Percentiles rank a stretch among this genome's conserved stretches.
These are phyloP conservation scores for Melanerpes aurifrons DNA, from an alignment of 2,113 vertebrate genomes.

Conservation along the genomic window DNA sequence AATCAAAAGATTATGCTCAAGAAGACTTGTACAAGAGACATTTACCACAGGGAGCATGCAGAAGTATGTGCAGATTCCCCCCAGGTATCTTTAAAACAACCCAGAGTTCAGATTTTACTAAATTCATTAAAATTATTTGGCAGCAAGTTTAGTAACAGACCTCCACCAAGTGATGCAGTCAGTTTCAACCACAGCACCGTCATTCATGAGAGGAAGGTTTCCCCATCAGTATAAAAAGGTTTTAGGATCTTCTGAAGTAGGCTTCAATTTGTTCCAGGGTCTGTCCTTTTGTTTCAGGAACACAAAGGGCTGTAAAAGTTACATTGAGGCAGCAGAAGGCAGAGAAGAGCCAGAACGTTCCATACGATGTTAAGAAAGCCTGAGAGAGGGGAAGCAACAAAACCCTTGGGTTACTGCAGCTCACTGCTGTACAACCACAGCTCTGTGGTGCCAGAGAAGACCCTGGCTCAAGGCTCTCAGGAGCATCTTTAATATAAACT, in stretches of 20 bases:
- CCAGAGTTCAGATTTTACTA: not conserved
- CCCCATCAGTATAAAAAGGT: not conserved
- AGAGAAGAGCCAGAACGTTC: constrained; percentile 92
- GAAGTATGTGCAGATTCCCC: not conserved
- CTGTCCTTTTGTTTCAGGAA: constrained; percentile 93
- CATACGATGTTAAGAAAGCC: constrained; percentile 80
- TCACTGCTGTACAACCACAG: not conserved
- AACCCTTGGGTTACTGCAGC: not conserved
- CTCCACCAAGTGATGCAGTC: not conserved
- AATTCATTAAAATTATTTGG: not conserved
- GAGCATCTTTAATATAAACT: not conserved
- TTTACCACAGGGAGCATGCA: not conserved
- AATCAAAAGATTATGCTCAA: not conserved
- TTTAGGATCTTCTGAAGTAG: constrained; percentile 76
- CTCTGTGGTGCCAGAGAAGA: not conserved
- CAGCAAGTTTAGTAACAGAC: not conserved
- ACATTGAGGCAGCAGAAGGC: constrained; percentile 80
- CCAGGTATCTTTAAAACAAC: not conserved
- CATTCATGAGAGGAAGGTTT: not conserved
- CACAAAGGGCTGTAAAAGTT: constrained; percentile 82
- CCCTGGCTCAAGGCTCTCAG: not conserved
- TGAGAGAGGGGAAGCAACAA: constrained; percentile 36
- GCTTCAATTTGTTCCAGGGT: constrained; percentile 91
- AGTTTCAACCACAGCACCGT: not conserved
- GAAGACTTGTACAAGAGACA: not conserved